These are phyloP conservation scores for Incurvaria masculella DNA, from an alignment of 2,888 invertebrate genomes.

Conservation along the genomic window DNA sequence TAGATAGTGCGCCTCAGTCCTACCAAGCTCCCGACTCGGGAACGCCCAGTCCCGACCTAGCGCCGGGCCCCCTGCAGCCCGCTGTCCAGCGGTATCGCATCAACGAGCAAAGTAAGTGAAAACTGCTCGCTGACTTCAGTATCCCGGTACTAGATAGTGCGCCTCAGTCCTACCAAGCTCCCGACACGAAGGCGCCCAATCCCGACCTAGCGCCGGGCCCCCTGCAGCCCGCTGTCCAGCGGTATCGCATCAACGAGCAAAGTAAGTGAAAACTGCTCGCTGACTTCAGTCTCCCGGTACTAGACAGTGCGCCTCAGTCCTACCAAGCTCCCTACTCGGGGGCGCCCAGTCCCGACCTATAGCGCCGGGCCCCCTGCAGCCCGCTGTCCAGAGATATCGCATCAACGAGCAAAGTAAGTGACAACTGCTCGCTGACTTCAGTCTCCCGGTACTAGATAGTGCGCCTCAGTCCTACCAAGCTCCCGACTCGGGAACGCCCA, in stretches of 20 bases:
- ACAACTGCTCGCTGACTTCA: too few relatives aligned
- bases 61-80: constrained; percentile 31
- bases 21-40: constrained; percentile 38
- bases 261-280: too few relatives aligned
- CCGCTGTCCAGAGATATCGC: too few relatives aligned
- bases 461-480: constrained; percentile 29
- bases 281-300: too few relatives aligned
- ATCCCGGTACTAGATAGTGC: too few relatives aligned
- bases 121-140: too few relatives aligned
- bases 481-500: constrained; percentile 42
- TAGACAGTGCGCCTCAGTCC: too few relatives aligned
- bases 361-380: too few relatives aligned
- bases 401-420: too few relatives aligned
- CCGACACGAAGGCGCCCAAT: constrained; percentile 43
- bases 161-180: constrained; percentile 27
- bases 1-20: constrained; percentile 25
- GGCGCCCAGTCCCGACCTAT: too few relatives aligned
- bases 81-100: constrained; percentile 38
- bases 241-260: constrained; percentile 43
- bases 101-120: constrained; percentile 46
- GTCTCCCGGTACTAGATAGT: constrained; percentile 22
- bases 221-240: constrained; percentile 39
- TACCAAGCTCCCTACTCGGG: too few relatives aligned
- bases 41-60: constrained; percentile 38
- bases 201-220: constrained; percentile 28